These are phyloP conservation scores for Drosophila arizonae DNA, from an alignment of 1,140 invertebrate genomes.

Conservation along the genomic window DNA sequence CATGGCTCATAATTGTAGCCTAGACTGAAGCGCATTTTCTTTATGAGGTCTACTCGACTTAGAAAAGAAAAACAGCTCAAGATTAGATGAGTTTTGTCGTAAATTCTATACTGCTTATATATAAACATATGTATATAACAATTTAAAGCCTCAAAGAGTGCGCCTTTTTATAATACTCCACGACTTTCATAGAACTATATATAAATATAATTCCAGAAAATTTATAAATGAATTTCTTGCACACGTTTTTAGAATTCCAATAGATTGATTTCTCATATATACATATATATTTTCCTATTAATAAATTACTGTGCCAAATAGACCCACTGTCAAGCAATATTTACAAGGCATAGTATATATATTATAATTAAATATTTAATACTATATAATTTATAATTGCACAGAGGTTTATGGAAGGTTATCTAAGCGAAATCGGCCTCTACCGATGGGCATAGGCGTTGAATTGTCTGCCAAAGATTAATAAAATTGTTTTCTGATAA, in stretches of 20 bases:
- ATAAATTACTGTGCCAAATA: background rate
- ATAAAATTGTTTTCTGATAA: conserved; percentile 20
- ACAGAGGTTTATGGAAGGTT: conserved; percentile 9
- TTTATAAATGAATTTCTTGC: no score
- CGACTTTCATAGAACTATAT: no score
- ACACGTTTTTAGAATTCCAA: no score
- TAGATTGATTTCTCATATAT: no score
- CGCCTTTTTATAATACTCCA: no score
- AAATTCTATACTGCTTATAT: no score
- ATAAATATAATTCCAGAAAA: no score
- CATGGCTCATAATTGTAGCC: conserved; percentile 10
- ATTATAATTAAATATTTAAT: background rate
- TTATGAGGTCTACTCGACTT: no score
- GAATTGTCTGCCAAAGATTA: conserved; percentile 12
- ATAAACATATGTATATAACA: no score
- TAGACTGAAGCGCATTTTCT: background rate
- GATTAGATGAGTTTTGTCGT: background rate
- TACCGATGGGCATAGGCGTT: background rate
- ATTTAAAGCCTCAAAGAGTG: no score
- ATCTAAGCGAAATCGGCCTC: background rate
- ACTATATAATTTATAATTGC: conserved; percentile 12
- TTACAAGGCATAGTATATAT: background rate
- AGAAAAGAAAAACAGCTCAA: no score
- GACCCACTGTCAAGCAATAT: background rate
- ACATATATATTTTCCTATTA: background rate